Base-by-base conservation (phyloP, 2,888 invertebrate species). In the Tetrapedia diversipes region DNA sequence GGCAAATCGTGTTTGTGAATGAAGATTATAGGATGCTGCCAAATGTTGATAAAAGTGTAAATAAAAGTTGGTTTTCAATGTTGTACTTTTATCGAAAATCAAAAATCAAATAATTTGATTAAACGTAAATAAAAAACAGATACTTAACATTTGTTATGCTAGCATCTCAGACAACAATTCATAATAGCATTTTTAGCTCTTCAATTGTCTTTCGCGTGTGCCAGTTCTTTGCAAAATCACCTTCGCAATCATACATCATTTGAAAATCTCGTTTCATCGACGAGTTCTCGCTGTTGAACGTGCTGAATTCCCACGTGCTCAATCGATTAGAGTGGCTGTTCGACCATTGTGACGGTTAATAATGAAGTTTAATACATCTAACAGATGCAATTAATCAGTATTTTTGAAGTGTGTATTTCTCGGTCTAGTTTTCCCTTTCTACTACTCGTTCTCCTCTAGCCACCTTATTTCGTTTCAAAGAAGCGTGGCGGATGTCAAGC, bases 381-480 rank as follows among this genome's bases (percentile, higher is more conserved):
- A 45, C 51, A 53, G 59, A 41, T 53, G 67, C 68, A 73, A 80
- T 80, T 82, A 82, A 82, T 83, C 75, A 75, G 65, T 63, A 83
- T 75, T 77, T 73, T 70, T 63, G 74, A 69, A 53, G 53, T 60
- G 8, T 4, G 51, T 54, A 24, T 69, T 37, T 41, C 71, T 67
- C 61, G 32, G 11, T 19, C 29, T 39, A 6, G 34, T 22, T 43
- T 43, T 53, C 29, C 6, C 11, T 61, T 41, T 19, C 19, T 16
- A 22, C 14, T 16, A 27, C 49, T 24, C 69, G 51, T 45, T 41
- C n/a, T 68, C 32, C 32, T 10, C 43, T 22, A 1, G 32, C 37
- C 39, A 24, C 45, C 37, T 37, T 63, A 41, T 68, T 56, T 57
- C 16, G 43, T 61, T 29, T 4, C 49, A 22, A 63, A 64, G 57